A percentile compares a stretch with the other conserved stretches of the same genome.
Evolutionary conservation across 2,113 vertebrate species (phyloP).

Genomic region (Pedionomus torquatus): DNA sequence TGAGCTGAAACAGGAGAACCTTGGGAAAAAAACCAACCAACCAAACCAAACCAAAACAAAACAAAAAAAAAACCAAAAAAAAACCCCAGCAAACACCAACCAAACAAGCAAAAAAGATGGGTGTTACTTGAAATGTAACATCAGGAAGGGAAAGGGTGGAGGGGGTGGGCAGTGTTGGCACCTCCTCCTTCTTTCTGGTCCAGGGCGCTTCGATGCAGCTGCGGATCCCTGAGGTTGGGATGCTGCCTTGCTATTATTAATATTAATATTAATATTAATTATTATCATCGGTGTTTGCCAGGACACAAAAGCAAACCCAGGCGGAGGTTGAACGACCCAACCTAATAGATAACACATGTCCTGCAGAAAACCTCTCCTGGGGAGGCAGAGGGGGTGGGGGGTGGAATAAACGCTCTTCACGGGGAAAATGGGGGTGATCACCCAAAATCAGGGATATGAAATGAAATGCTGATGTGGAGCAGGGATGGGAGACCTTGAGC

Average conservation of each 20-base stretch:
- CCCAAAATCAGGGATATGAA: fast-evolving
- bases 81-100: not conserved
- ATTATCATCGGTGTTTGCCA: not conserved
- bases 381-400: not conserved
- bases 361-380: not conserved
- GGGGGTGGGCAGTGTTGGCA: not conserved
- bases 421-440: not conserved
- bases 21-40: not conserved
- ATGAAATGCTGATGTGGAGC: not conserved
- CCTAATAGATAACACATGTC: slow-evolving; percentile 17
- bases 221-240: not conserved
- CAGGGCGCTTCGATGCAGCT: not conserved
- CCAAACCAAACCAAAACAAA: not conserved
- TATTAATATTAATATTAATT: not conserved
- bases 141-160: not conserved
- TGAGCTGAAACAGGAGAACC: not conserved
- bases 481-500: not conserved
- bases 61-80: no score
- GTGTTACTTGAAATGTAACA: not conserved
- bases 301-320: slow-evolving; percentile 52
- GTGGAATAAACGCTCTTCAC: not conserved
- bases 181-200: not conserved
- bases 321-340: not conserved
- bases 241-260: not conserved
- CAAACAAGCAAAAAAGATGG: no score